These are phyloP conservation scores for Druon quercuslanigerum DNA, from an alignment of 1,140 invertebrate species.

Conservation along the genomic window DNA sequence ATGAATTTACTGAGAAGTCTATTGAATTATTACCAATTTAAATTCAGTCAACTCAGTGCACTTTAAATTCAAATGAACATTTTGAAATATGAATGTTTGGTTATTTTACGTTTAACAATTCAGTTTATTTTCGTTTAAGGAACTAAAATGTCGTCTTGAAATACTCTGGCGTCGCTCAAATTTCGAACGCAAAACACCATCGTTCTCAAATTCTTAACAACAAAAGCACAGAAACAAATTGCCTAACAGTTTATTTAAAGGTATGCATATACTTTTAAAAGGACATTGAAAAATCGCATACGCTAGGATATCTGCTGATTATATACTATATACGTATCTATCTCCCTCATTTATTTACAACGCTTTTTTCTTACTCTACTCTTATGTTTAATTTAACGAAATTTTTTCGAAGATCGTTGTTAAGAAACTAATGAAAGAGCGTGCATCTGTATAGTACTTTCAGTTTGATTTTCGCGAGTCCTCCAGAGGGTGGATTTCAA, in stretches of 20 bases:
- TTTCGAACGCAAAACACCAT: constrained; percentile 63
- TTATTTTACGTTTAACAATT: neutral
- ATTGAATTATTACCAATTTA: no score
- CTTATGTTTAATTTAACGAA: constrained; percentile 48
- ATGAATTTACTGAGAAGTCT: no score
- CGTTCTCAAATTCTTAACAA: constrained; percentile 57
- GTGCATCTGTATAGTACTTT: constrained; percentile 35
- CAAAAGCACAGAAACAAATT: constrained; percentile 69
- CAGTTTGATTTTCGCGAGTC: neutral
- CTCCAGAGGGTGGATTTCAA: neutral
- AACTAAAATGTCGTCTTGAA: constrained; percentile 19
- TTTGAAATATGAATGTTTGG: no score
- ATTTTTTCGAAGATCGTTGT: constrained; percentile 64
- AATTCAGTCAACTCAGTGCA: no score
- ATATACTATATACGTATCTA: constrained; percentile 60
- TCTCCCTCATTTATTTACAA: constrained; percentile 64
- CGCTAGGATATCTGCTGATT: constrained; percentile 69
- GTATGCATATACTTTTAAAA: constrained; percentile 71
- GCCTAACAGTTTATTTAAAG: constrained; percentile 69
- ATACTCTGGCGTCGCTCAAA: constrained; percentile 62
- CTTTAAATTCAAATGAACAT: no score
- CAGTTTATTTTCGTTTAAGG: neutral
- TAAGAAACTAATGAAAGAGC: constrained; percentile 62
- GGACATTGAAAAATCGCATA: constrained; percentile 75
- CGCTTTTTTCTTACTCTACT: constrained; percentile 37